A percentile compares a stretch with the other conserved stretches of the same genome.
phyloP scores from a whole-genome alignment of 2,113 vertebrate species.

The Fulica atra region DNA sequence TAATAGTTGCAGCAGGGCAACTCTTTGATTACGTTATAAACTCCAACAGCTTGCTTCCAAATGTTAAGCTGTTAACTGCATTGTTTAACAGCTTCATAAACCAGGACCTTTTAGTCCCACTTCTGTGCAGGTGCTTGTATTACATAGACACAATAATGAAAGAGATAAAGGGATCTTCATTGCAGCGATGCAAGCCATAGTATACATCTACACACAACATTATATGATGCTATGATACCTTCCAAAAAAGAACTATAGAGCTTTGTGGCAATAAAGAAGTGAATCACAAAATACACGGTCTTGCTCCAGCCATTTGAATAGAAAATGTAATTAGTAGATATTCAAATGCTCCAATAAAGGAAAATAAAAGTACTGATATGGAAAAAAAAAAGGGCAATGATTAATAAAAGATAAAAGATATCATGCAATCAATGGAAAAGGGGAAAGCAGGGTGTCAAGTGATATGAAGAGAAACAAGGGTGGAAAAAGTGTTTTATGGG shows the following conservation, averaged over 20 bases:
- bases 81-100: not conserved
- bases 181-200: not conserved
- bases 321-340: not conserved
- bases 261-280: not conserved
- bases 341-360: not conserved
- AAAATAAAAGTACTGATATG: not conserved
- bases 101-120: not conserved
- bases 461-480: not conserved
- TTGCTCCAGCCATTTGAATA: not conserved
- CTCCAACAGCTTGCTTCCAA: not conserved
- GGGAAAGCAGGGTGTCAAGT: not conserved
- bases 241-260: not conserved
- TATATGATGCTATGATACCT: not conserved
- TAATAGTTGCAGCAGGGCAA: not conserved
- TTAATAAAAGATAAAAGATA: not conserved
- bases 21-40: not conserved
- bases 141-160: not conserved
- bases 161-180: not conserved
- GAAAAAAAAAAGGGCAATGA: not conserved
- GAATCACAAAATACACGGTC: not conserved
- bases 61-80: no score
- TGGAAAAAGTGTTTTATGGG: not conserved
- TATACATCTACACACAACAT: no score
- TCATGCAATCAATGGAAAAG: not conserved
- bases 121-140: not conserved